Percentiles rank a stretch among this genome's conserved stretches.
phyloP scores from a whole-genome alignment of 1,140 invertebrate species.

The Heliconius melpomene region DNA sequence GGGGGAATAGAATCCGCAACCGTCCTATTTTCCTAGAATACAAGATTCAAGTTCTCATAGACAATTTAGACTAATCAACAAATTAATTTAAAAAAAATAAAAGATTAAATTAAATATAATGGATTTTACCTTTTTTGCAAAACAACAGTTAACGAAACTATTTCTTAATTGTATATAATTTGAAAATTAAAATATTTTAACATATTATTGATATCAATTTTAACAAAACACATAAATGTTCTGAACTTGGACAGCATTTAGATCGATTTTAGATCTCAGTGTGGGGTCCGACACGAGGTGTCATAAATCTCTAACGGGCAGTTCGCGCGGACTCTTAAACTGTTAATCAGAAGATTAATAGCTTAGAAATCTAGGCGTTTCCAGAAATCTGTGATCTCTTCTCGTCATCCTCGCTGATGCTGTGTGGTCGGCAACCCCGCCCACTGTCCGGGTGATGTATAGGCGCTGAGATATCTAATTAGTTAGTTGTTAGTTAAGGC shows the following conservation, averaged over 20 bases:
- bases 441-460: conserved; percentile 30
- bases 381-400: conserved; percentile 30
- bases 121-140: not conserved
- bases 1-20: too few species aligned
- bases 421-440: conserved; percentile 33
- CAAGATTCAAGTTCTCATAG: too few species aligned
- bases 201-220: not conserved
- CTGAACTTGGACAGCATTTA: not conserved
- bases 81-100: too few species aligned
- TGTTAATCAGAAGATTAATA: conserved; percentile 27
- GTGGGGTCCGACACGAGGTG: conserved; percentile 6
- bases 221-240: not conserved
- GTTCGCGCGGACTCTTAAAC: conserved; percentile 8
- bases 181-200: not conserved
- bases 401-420: not conserved
- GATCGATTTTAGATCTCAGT: conserved; percentile 13
- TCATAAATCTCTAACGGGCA: conserved; percentile 23
- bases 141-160: not conserved
- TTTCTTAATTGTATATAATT: not conserved
- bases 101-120: too few species aligned
- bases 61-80: too few species aligned
- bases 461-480: conserved; percentile 24
- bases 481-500: conserved; percentile 24
- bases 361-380: conserved; percentile 28
- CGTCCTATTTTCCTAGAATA: too few species aligned